A percentile compares a stretch with the other conserved stretches of the same genome.
These are phyloP conservation scores for Anastrepha obliqua DNA, from an alignment of 1,140 invertebrate species.

Conservation along the genomic window DNA sequence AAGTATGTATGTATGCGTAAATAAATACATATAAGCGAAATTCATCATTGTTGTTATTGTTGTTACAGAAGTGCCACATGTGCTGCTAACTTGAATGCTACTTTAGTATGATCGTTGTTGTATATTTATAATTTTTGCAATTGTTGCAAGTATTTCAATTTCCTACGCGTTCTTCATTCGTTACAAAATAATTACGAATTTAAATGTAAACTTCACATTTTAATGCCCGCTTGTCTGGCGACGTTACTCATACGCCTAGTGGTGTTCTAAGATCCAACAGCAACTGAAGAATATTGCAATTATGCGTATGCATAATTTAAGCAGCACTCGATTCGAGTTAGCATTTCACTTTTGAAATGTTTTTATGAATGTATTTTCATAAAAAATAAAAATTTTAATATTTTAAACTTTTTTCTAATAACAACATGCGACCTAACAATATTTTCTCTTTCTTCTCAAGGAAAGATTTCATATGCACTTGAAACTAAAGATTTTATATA, in stretches of 20 bases:
- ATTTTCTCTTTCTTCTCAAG: too few species aligned
- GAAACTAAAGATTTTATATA: too few species aligned
- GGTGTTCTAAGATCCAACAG: too few species aligned
- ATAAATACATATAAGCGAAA: neutral
- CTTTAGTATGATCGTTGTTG: constrained; percentile 5
- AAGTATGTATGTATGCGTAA: neutral
- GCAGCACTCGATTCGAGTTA: too few species aligned
- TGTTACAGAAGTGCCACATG: neutral
- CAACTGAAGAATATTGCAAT: neutral
- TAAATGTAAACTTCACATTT: neutral
- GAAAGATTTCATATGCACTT: too few species aligned
- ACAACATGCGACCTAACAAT: too few species aligned
- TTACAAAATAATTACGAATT: constrained; percentile 22
- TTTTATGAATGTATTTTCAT: too few species aligned
- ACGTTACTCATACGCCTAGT: constrained; percentile 9
- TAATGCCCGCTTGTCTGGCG: neutral
- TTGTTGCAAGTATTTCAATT: constrained; percentile 7
- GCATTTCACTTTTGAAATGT: too few species aligned
- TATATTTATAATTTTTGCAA: constrained; percentile 21
- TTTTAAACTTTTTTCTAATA: too few species aligned
- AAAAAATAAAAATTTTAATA: too few species aligned
- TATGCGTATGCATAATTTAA: neutral
- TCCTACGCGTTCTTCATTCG: neutral
- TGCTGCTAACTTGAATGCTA: neutral
- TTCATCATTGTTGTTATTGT: neutral